Evolutionary conservation across 1,140 invertebrate genomes (phyloP).

Genomic region (Pygmarrhopalites habei): DNA sequence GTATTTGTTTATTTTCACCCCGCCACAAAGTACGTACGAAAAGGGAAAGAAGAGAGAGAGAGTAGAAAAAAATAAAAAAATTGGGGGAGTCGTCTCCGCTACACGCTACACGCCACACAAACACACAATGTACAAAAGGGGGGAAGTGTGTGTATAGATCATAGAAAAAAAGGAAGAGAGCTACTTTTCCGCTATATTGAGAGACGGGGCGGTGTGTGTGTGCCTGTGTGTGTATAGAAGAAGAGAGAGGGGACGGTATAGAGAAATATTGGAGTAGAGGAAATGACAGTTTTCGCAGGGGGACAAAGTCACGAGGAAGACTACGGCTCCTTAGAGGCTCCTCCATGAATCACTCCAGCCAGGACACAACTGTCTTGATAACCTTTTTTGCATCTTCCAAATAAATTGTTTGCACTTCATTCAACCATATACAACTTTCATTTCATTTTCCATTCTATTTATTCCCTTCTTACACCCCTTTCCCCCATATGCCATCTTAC

Average conservation of each 20-base stretch:
- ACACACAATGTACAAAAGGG: background rate
- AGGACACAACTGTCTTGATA: constrained; percentile 27
- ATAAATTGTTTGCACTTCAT: constrained; percentile 36
- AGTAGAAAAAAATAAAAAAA: background rate
- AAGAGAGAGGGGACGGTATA: background rate
- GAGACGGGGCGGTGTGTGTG: no score
- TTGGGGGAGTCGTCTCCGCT: background rate
- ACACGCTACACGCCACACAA: background rate
- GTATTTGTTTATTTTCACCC: no score
- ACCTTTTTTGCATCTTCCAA: constrained; percentile 33
- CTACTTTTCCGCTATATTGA: no score
- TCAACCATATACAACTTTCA: constrained; percentile 22
- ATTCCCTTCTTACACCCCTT: no score
- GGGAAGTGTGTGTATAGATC: background rate
- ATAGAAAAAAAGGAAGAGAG: no score
- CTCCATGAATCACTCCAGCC: constrained; percentile 29
- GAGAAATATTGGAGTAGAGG: constrained; percentile 29
- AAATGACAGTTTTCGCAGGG: constrained; percentile 20
- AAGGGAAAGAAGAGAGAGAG: background rate
- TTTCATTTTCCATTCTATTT: constrained; percentile 16
- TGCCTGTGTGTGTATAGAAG: background rate
- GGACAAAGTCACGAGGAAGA: constrained; percentile 12
- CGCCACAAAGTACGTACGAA: no score
- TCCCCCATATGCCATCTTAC: no score
- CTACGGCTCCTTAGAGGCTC: constrained; percentile 28